Evolutionary conservation across 92 coral and sea anemone species (phyloP).

Genomic region (Paragorgia papillata): DNA sequence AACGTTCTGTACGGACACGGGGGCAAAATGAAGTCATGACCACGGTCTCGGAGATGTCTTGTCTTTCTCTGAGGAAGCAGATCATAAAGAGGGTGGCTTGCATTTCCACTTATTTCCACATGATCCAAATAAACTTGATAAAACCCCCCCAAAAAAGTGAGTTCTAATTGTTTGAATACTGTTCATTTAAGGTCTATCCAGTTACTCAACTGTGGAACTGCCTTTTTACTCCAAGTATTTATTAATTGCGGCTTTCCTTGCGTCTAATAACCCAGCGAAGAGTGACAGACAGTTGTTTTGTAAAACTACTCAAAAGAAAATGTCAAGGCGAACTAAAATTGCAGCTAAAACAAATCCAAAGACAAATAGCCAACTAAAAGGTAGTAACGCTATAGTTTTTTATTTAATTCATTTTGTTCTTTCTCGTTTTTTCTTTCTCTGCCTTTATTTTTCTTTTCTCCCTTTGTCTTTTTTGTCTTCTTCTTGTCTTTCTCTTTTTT

Average conservation of each 20-base stretch:
- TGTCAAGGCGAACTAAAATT: conserved; percentile 73
- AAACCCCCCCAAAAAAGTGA: too few species aligned
- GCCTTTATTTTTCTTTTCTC: conserved; percentile 16
- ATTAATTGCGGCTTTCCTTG: conserved; percentile 84
- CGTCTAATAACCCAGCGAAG: conserved; percentile 94
- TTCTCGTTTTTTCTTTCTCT: conserved; percentile 27
- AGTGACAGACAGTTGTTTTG: conserved; percentile 91
- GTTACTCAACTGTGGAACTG: conserved; percentile 81
- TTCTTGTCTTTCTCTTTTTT: conserved; percentile 22
- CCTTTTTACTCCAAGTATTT: conserved; percentile 95
- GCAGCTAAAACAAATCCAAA: conserved; percentile 68
- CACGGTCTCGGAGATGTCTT: too few species aligned
- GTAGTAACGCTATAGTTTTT: conserved; percentile 32
- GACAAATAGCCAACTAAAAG: conserved; percentile 78
- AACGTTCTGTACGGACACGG: too few species aligned
- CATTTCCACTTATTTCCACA: too few species aligned
- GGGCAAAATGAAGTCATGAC: too few species aligned
- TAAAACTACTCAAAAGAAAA: conserved; percentile 64
- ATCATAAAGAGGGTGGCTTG: too few species aligned
- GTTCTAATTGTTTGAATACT: neutral
- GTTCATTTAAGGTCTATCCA: conserved; percentile 58
- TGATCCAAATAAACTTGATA: too few species aligned
- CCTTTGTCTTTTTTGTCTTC: conserved; percentile 4
- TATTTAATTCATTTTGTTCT: neutral
- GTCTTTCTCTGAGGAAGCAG: too few species aligned